Percentiles rank a stretch among this genome's conserved stretches.
These are phyloP conservation scores for Trachelus stipa DNA, from an alignment of 2,888 invertebrate genomes.

Conservation along the genomic window DNA sequence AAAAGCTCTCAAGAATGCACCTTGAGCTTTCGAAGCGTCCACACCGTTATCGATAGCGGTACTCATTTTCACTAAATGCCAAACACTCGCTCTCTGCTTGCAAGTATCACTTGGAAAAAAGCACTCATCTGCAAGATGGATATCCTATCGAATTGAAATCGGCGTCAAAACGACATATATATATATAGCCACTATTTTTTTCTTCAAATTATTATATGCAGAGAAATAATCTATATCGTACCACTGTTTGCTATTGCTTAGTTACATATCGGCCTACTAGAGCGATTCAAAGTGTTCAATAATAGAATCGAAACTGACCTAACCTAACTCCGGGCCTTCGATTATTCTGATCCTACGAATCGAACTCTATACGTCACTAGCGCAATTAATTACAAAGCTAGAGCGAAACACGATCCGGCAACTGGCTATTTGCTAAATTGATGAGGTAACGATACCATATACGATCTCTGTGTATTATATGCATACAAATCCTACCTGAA, in stretches of 20 bases:
- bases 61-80: slow-evolving; percentile 39
- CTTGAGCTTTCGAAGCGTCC: slow-evolving; percentile 54
- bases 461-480: neutral
- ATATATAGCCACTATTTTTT: no score
- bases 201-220: no score
- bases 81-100: neutral
- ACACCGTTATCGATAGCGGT: slow-evolving; percentile 56
- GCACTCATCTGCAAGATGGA: neutral
- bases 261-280: neutral
- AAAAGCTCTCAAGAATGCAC: slow-evolving; percentile 59
- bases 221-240: no score
- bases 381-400: neutral
- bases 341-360: neutral
- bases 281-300: neutral
- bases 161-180: no score
- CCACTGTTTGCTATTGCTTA: no score
- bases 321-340: neutral
- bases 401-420: neutral
- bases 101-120: neutral
- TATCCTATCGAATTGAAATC: neutral
- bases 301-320: neutral
- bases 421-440: neutral
- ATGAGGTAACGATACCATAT: neutral
- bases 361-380: neutral
- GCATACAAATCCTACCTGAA: neutral